These are phyloP conservation scores for Syngnathus scovelli DNA, from an alignment of 2,113 vertebrate genomes.

Conservation along the genomic window DNA sequence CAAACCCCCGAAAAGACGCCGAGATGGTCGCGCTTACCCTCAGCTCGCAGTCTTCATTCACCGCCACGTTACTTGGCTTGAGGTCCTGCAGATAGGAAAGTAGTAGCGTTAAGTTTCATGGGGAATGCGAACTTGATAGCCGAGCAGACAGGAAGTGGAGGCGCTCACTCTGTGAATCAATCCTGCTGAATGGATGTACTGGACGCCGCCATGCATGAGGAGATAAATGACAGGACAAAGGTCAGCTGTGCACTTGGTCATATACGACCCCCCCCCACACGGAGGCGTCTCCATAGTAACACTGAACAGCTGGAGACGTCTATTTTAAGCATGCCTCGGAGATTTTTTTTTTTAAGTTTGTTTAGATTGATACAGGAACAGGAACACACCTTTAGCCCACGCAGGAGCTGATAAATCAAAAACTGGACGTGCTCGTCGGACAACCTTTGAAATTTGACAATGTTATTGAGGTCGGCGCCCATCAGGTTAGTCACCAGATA, in stretches of 20 bases:
- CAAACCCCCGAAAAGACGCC: not conserved
- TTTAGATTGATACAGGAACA: not conserved
- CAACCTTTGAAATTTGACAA: slow-evolving; percentile 93
- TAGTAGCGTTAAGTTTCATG: too few relatives aligned
- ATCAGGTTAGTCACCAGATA: slow-evolving; percentile 96
- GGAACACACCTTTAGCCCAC: slow-evolving; percentile 86
- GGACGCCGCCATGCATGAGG: slow-evolving; percentile 26
- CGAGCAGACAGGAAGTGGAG: slow-evolving; percentile 11
- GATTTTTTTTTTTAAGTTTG: not conserved
- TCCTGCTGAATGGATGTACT: slow-evolving; percentile 98
- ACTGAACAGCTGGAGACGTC: slow-evolving; percentile 8
- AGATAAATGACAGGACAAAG: slow-evolving; percentile 27
- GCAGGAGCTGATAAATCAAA: slow-evolving; percentile 93
- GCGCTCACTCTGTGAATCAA: slow-evolving; percentile 93
- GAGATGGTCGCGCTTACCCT: slow-evolving; percentile 70
- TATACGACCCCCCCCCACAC: not conserved
- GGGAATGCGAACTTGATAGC: not conserved
- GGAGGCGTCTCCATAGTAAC: slow-evolving; percentile 31
- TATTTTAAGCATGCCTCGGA: not conserved
- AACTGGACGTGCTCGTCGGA: slow-evolving; percentile 97
- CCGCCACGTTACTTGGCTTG: slow-evolving; percentile 93
- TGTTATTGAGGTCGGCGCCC: slow-evolving; percentile 96
- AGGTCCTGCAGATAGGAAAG: slow-evolving; percentile 75
- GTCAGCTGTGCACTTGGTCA: slow-evolving; percentile 44
- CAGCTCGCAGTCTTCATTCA: slow-evolving; percentile 96